Base-by-base conservation (phyloP, 2,797 vertebrate species). In the Allobates femoralis region DNA sequence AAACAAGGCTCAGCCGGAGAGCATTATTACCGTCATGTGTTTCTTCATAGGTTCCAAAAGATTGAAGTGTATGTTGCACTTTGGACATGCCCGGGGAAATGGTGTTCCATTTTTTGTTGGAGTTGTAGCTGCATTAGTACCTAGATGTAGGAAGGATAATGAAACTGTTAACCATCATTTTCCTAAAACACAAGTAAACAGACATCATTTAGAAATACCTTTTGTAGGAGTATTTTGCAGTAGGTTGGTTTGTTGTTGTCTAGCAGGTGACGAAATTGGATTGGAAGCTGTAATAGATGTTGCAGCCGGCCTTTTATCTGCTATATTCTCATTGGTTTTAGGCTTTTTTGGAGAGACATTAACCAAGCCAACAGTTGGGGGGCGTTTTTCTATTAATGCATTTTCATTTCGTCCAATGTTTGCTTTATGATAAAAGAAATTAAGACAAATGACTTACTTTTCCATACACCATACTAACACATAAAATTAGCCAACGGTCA, bases 21-120 rank as follows among this genome's bases (percentile, higher is more conserved):
- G 12, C 10, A 21, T 34, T n/a, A 69, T 94, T 93, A 99, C 98
- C 94, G 90, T 94, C 94, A 97, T 95, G 81, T 99, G 98, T 90
- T 90, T 94, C 92, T 95, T 97, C 85, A 98, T 92, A 46, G 94
- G 93, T 86, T 96, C 97, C 86, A 95, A 92, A 89, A 96, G 93
- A 85, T 93, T 93, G 89, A 99, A 97, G 84, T 96, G 94, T 91
- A 96, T 95, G 87, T 95, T 95, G 93, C 98, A 99, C 83, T 96
- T 96, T 3, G 96, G 95, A 92, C 98, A 99, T 87, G 96, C 96
- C 90, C 93, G 95, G 91, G 94, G 96, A 80, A 95, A 91, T 66
- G 93, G 93, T 66, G 92, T 91, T 85, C 96, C 96, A 89, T 97
- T 97, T 93, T 98, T 96, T 91, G 94, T 90, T 66, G 89, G 89